Conservation (phyloP, 2,113 vertebrate species). For the Plecotus auritus region DNA sequence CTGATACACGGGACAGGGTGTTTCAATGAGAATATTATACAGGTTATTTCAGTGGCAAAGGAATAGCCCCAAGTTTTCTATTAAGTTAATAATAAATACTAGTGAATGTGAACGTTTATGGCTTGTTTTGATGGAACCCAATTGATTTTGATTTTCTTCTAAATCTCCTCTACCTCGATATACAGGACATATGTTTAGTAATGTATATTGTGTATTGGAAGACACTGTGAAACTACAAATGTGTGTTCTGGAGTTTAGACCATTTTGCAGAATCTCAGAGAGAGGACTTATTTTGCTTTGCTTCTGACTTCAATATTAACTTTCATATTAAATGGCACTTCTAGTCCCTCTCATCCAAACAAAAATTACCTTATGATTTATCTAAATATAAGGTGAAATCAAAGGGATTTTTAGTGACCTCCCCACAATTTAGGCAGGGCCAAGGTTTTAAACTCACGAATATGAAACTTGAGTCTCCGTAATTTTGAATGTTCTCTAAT, state of each 20-base stretch:
- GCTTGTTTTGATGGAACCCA: not conserved
- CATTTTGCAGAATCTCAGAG: not conserved
- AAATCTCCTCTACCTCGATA: not conserved
- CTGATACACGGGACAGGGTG: not conserved
- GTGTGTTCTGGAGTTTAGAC: not conserved
- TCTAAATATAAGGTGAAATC: not conserved
- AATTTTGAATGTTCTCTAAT: not conserved
- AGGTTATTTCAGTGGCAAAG: not conserved
- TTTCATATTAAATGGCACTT: not conserved
- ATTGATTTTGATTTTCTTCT: not conserved
- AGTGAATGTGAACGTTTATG: not conserved
- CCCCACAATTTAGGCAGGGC: not conserved
- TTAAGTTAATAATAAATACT: not conserved
- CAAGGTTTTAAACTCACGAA: not conserved
- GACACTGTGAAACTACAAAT: not conserved
- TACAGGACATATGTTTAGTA: not conserved
- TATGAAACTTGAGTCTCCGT: not conserved
- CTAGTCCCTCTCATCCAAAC: not conserved
- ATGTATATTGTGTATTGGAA: not conserved
- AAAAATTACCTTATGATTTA: not conserved
- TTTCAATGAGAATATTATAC: not conserved
- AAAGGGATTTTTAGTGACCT: not conserved
- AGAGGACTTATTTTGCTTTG: not conserved
- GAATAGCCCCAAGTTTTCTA: not conserved
- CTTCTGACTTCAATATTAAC: not conserved